These are phyloP conservation scores for Hydra vulgaris DNA, from an alignment of 30 jellyfish, hydroid and myxozoan species.

Conservation along the genomic window DNA sequence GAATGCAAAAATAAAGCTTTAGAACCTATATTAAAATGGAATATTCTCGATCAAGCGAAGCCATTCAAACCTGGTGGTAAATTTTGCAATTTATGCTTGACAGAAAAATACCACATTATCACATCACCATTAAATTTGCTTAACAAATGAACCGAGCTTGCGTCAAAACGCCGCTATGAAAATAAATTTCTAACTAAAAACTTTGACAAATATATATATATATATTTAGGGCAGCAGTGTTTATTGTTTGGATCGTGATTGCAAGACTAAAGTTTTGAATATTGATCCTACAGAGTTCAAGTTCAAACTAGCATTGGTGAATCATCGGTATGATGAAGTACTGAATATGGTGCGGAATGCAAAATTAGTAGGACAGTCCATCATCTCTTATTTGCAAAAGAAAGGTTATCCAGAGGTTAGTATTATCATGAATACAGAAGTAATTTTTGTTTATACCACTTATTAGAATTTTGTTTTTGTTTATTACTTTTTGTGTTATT, in stretches of 20 bases:
- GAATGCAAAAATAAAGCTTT: too few relatives aligned
- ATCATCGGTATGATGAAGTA: constrained; percentile 90
- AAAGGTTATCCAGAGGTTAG: constrained; percentile 93
- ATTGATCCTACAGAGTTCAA: constrained; percentile 93
- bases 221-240: constrained; percentile 86
- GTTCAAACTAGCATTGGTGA: constrained; percentile 88
- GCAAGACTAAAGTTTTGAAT: constrained; percentile 76
- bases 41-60: too few relatives aligned
- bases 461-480: not conserved
- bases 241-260: constrained; percentile 88
- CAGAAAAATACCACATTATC: too few relatives aligned
- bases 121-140: too few relatives aligned
- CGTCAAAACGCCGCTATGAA: too few relatives aligned
- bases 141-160: too few relatives aligned
- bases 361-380: constrained; percentile 90
- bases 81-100: too few relatives aligned
- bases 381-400: constrained; percentile 75
- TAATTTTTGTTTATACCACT: too few relatives aligned
- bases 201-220: not conserved
- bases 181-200: not conserved
- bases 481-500: too few relatives aligned
- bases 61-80: too few relatives aligned
- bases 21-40: too few relatives aligned
- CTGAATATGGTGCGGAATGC: constrained; percentile 92
- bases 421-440: too few relatives aligned